Percentiles rank a stretch among this genome's conserved stretches.
These are phyloP conservation scores for Troglohyphantes excavatus DNA, from an alignment of 2,888 invertebrate species.

Conservation along the genomic window DNA sequence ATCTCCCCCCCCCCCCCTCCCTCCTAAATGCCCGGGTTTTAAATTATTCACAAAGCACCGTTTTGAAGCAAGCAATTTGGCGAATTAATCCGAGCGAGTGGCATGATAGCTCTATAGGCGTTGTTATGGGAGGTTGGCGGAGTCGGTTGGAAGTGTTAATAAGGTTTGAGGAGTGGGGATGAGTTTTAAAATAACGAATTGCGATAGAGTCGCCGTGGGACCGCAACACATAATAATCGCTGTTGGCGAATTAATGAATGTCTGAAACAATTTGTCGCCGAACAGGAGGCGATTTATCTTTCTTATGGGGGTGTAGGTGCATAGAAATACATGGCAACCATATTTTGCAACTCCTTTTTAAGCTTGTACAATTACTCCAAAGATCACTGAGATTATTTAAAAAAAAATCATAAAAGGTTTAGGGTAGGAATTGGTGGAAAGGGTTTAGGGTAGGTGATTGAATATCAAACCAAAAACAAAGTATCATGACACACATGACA, in stretches of 20 bases:
- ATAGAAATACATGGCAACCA: too few species aligned
- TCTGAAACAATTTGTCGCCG: slow-evolving; percentile 48
- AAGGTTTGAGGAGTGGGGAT: slow-evolving; percentile 39
- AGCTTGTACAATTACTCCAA: too few species aligned
- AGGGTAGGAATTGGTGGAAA: too few species aligned
- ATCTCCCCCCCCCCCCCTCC: slow-evolving; percentile 9
- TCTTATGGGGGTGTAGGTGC: slow-evolving; percentile 12
- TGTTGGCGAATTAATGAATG: slow-evolving; percentile 71
- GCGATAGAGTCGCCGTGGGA: slow-evolving; percentile 40
- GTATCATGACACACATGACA: too few species aligned
- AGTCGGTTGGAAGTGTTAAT: slow-evolving; percentile 54
- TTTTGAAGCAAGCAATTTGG: slow-evolving; percentile 77
- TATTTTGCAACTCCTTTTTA: too few species aligned
- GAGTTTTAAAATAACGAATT: slow-evolving; percentile 71
- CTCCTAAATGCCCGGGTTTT: slow-evolving; percentile 49
- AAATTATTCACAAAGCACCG: slow-evolving; percentile 77
- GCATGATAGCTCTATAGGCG: slow-evolving; percentile 45
- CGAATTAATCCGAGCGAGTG: slow-evolving; percentile 69
- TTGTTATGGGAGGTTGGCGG: slow-evolving; percentile 21
- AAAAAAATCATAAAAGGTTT: too few species aligned
- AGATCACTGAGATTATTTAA: too few species aligned
- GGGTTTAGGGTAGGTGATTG: too few species aligned
- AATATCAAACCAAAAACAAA: too few species aligned
- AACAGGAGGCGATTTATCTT: slow-evolving; percentile 14
- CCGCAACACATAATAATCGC: slow-evolving; percentile 67